Percentiles rank a stretch among this genome's conserved stretches.
phyloP scores from a whole-genome alignment of 2,113 vertebrate genomes.

The Cheilinus undulatus region DNA sequence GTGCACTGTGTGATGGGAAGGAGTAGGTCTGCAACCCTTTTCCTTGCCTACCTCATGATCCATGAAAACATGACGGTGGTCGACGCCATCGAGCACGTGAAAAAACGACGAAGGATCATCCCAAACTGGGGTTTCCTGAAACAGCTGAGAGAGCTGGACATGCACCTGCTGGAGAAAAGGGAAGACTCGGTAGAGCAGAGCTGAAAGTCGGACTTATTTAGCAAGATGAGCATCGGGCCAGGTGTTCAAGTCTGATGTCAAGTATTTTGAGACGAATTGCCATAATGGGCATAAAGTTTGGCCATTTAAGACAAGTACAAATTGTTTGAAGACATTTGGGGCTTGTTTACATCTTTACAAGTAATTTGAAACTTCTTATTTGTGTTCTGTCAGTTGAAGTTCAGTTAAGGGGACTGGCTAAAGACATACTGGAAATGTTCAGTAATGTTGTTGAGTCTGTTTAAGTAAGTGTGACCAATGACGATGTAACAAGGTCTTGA shows the following conservation, averaged over 20 bases:
- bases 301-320: too few relatives aligned
- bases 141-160: conserved; percentile 93
- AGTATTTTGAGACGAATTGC: neutral
- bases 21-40: conserved; percentile 93
- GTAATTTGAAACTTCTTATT: too few relatives aligned
- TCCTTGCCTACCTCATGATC: conserved; percentile 98
- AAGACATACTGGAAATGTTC: too few relatives aligned
- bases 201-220: neutral
- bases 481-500: too few relatives aligned
- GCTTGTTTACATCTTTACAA: too few relatives aligned
- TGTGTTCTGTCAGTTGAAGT: too few relatives aligned
- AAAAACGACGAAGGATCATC: conserved; percentile 88
- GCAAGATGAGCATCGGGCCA: neutral
- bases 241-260: neutral
- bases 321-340: too few relatives aligned
- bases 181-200: conserved; percentile 8
- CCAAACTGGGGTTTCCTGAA: conserved; percentile 97
- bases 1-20: conserved; percentile 99
- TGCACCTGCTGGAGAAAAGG: conserved; percentile 81
- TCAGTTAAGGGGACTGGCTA: too few relatives aligned
- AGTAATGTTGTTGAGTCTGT: too few relatives aligned
- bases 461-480: too few relatives aligned
- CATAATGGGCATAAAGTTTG: too few relatives aligned
- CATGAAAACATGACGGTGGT: conserved; percentile 92
- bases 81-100: conserved; percentile 90